Percentiles rank a stretch among this genome's conserved stretches.
Conservation (phyloP, 2,888 invertebrate genomes). For the Protonemura montana region DNA sequence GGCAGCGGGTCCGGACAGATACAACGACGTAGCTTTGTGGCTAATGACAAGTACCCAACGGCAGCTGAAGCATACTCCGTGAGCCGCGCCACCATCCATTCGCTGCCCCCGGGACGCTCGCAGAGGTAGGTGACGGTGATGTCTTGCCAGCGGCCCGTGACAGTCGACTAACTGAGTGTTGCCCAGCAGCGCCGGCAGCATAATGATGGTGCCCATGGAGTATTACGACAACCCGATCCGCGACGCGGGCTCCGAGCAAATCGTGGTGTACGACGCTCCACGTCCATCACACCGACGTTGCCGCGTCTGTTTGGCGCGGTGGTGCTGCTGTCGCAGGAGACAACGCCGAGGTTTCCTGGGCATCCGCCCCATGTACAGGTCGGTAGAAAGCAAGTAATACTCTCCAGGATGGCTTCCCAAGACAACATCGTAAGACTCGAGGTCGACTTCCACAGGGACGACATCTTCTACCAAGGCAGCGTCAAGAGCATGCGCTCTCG, state of each 20-base stretch:
- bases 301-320: slow-evolving; percentile 42
- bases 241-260: background rate
- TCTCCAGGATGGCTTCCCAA: no score
- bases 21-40: slow-evolving; percentile 18
- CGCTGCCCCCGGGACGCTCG: slow-evolving; percentile 47
- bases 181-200: background rate
- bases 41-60: slow-evolving; percentile 76
- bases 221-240: background rate
- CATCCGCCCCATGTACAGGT: slow-evolving; percentile 78
- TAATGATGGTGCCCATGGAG: background rate
- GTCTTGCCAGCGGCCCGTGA: no score
- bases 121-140: background rate
- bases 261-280: slow-evolving; percentile 42
- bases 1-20: slow-evolving; percentile 48
- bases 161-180: no score
- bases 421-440: no score
- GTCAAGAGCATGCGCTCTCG: slow-evolving; percentile 74
- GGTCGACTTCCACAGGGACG: slow-evolving; percentile 67
- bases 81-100: slow-evolving; percentile 57
- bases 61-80: slow-evolving; percentile 72
- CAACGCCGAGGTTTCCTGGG: slow-evolving; percentile 51
- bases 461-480: slow-evolving; percentile 91
- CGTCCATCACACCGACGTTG: slow-evolving; percentile 40
- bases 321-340: slow-evolving; percentile 38
- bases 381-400: no score